These are phyloP conservation scores for Neoascia interrupta DNA, from an alignment of 2,888 invertebrate genomes.

Conservation along the genomic window DNA sequence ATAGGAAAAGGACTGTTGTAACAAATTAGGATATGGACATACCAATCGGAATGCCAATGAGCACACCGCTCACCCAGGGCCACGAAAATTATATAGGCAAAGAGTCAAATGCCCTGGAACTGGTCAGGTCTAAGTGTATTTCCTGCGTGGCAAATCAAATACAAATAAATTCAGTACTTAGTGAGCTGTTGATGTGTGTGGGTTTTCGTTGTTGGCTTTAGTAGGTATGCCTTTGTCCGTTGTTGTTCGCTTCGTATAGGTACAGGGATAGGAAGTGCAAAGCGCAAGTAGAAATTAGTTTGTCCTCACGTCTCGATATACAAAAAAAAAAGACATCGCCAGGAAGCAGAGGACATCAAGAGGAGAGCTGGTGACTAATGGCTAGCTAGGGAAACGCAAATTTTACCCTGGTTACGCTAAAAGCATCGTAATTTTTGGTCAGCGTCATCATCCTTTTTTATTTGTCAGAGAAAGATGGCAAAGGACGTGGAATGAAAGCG, in stretches of 20 bases:
- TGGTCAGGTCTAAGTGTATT: slow-evolving; percentile 14
- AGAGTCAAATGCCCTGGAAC: slow-evolving; percentile 27
- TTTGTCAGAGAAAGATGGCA: slow-evolving; percentile 4
- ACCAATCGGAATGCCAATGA: slow-evolving; percentile 50
- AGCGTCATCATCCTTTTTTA: slow-evolving; percentile 51
- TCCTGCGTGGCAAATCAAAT: slow-evolving; percentile 26
- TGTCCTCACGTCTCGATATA: neutral
- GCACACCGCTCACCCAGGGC: neutral
- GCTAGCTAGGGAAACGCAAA: slow-evolving; percentile 48
- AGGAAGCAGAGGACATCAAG: slow-evolving; percentile 5
- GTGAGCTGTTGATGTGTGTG: slow-evolving; percentile 19
- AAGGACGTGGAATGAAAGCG: too few species aligned
- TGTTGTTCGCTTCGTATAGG: neutral
- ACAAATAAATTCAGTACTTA: slow-evolving; percentile 58
- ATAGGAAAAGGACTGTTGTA: slow-evolving; percentile 5
- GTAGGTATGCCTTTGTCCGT: too few species aligned
- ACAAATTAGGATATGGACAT: slow-evolving; percentile 49
- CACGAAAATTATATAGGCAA: neutral
- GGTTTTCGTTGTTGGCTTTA: too few species aligned
- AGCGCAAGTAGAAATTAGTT: slow-evolving; percentile 56
- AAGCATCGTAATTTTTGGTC: slow-evolving; percentile 65
- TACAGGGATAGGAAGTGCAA: neutral
- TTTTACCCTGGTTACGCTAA: slow-evolving; percentile 51
- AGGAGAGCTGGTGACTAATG: slow-evolving; percentile 36
- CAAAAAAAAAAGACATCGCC: slow-evolving; percentile 14